Conservation (phyloP, 2,888 invertebrate species). For the Petrophora chlorosata region DNA sequence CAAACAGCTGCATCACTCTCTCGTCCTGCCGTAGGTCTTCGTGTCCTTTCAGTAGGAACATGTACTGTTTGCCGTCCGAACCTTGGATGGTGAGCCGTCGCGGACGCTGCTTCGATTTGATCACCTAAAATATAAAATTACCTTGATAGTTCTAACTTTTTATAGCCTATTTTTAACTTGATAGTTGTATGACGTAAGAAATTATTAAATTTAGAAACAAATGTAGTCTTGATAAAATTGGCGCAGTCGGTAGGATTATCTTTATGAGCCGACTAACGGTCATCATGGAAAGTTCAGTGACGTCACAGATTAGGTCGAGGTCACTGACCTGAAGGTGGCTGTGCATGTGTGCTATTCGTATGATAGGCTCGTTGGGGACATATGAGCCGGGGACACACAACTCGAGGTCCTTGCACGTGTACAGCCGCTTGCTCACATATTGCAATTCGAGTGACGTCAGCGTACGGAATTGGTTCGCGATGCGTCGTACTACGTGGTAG, state of each 20-base stretch:
- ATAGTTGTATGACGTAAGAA: too few species aligned
- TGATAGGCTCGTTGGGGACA: slow-evolving; percentile 93
- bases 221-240: too few species aligned
- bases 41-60: slow-evolving; percentile 99
- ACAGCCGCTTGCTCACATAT: slow-evolving; percentile 96
- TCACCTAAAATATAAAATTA: slow-evolving; percentile 85
- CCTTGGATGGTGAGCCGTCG: slow-evolving; percentile 96
- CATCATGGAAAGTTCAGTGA: too few species aligned
- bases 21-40: slow-evolving; percentile 99
- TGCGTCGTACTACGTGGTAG: slow-evolving; percentile 98
- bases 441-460: slow-evolving; percentile 94
- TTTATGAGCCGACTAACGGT: too few species aligned
- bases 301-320: too few species aligned
- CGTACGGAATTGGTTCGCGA: slow-evolving; percentile 95
- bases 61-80: slow-evolving; percentile 98
- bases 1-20: slow-evolving; percentile 98
- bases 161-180: too few species aligned
- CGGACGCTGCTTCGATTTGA: slow-evolving; percentile 98
- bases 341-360: slow-evolving; percentile 94
- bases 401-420: slow-evolving; percentile 94
- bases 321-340: slow-evolving; percentile 90
- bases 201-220: too few species aligned
- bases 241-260: too few species aligned
- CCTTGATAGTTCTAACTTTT: too few species aligned
- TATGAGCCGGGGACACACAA: slow-evolving; percentile 99